Evolutionary conservation across 1,140 invertebrate species (phyloP).

Genomic region (Charaxes varanes): DNA sequence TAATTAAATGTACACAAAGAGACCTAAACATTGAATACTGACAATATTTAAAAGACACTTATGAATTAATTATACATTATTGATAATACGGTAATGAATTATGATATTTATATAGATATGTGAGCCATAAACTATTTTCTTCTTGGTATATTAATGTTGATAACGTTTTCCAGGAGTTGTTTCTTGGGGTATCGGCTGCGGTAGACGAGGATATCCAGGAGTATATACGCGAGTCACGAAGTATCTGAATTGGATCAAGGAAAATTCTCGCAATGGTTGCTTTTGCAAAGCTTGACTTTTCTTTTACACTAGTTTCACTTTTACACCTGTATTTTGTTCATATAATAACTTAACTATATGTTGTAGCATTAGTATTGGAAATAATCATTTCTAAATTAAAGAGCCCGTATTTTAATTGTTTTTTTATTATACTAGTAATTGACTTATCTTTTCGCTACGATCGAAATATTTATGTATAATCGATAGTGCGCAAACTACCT

Average conservation of each 20-base stretch:
- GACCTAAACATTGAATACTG: neutral
- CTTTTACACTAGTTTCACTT: neutral
- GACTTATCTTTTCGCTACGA: too few relatives aligned
- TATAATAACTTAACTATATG: neutral
- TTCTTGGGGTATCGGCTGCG: conserved; percentile 82
- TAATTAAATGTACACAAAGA: neutral
- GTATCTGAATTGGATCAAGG: conserved; percentile 55
- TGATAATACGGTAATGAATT: too few relatives aligned
- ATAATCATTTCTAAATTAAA: too few relatives aligned
- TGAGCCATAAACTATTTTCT: too few relatives aligned
- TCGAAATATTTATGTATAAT: too few relatives aligned
- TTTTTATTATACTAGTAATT: too few relatives aligned
- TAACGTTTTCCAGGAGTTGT: conserved; percentile 76
- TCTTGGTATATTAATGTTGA: neutral
- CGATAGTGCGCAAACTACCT: too few relatives aligned
- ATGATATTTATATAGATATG: too few relatives aligned
- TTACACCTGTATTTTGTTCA: conserved; percentile 11
- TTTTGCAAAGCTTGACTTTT: conserved; percentile 40
- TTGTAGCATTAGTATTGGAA: too few relatives aligned
- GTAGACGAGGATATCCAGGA: conserved; percentile 75
- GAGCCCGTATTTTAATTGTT: too few relatives aligned
- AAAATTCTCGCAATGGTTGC: conserved; percentile 41
- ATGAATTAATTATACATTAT: too few relatives aligned
- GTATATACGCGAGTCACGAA: conserved; percentile 80
- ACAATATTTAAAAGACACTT: too few relatives aligned